Conservation (phyloP, 2,888 invertebrate species). For the Plebejus argus region DNA sequence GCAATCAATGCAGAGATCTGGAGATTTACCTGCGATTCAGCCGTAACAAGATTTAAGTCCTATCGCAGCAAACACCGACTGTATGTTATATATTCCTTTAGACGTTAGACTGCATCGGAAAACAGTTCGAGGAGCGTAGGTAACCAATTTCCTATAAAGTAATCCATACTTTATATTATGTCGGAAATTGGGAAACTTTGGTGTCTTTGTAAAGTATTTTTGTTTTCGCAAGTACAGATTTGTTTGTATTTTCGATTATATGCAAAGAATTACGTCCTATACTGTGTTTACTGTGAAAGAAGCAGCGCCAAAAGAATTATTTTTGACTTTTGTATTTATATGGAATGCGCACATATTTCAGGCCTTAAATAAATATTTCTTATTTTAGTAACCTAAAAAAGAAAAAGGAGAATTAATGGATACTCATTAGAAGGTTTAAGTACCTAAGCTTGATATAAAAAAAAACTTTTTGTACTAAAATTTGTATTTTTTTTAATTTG, state of each 20-base stretch:
- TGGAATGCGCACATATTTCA: too few relatives aligned
- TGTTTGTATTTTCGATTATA: neutral
- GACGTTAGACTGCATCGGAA: conserved; percentile 33
- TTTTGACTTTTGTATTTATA: too few relatives aligned
- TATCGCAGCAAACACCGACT: conserved; percentile 32
- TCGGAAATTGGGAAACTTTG: neutral
- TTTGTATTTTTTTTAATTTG: too few relatives aligned
- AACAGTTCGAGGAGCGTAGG: conserved; percentile 32
- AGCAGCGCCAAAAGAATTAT: too few relatives aligned
- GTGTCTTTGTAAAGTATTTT: neutral
- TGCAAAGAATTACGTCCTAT: neutral
- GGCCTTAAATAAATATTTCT: too few relatives aligned
- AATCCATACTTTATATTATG: conserved; percentile 4
- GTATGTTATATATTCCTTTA: conserved; percentile 31
- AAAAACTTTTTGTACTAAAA: neutral
- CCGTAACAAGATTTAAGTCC: conserved; percentile 29
- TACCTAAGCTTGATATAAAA: neutral
- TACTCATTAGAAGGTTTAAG: too few relatives aligned
- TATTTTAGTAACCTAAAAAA: neutral
- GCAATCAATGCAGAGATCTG: conserved; percentile 25
- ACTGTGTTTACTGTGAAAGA: too few relatives aligned
- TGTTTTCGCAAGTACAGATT: neutral
- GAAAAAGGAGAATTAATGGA: neutral
- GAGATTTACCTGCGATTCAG: conserved; percentile 22
- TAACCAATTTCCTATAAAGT: conserved; percentile 33